Conservation (phyloP, 2,113 vertebrate species). For the Phrynosoma blainvillii region DNA sequence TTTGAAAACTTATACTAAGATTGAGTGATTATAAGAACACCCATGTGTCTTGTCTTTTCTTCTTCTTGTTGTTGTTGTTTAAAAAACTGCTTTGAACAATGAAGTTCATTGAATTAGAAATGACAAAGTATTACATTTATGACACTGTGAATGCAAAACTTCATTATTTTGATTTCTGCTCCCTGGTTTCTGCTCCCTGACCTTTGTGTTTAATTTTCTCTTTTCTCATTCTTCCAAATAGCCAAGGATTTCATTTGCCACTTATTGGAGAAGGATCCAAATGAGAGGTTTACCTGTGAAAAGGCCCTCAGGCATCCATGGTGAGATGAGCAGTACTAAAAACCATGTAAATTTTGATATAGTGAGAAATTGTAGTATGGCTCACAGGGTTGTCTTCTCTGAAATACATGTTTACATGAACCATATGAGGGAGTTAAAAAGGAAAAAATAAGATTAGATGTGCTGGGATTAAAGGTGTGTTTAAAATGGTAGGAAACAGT, state of each 20-base stretch:
- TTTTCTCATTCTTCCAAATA: constrained; percentile 65
- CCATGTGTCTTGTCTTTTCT: too few species aligned
- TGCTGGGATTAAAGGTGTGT: background rate
- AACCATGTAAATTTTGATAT: background rate
- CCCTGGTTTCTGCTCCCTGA: background rate
- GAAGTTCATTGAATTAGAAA: too few species aligned
- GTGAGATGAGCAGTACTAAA: constrained; percentile 68
- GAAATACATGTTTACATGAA: background rate
- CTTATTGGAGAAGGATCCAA: constrained; percentile 88
- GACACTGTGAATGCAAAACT: too few species aligned
- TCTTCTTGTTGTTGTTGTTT: too few species aligned
- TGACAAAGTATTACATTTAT: too few species aligned
- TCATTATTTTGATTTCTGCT: too few species aligned
- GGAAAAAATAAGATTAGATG: background rate
- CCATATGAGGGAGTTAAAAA: background rate
- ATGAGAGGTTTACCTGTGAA: constrained; percentile 85
- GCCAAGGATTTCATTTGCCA: constrained; percentile 93
- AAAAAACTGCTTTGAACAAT: background rate
- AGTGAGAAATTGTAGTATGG: background rate
- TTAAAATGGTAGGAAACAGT: background rate
- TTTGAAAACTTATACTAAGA: background rate
- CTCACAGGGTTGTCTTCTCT: background rate
- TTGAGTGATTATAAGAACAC: too few species aligned
- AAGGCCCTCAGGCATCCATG: constrained; percentile 89
- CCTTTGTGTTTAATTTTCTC: background rate